Base-by-base conservation (phyloP, 1,140 invertebrate species). In the Papilio aristodemus region DNA sequence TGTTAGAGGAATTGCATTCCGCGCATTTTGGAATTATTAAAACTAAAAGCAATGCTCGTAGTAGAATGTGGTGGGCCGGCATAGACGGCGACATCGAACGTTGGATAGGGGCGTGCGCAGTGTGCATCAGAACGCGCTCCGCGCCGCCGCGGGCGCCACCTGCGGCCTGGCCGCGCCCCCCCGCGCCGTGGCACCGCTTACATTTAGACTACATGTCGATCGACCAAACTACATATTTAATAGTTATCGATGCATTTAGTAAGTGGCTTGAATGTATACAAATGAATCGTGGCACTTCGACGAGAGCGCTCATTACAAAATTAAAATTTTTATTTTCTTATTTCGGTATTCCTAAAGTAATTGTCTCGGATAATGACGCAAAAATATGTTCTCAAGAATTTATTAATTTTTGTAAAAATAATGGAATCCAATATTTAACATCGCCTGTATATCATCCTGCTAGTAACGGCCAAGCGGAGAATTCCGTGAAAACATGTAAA, bases 171-270 rank as follows among this genome's bases (percentile, higher is more conserved):
- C 70, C 75, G 11, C 58, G 59, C n/a, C 25, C 60, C 71, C 8
- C 9, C 54, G 1, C 64, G 36, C 1, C 72, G 0, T 79, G 78
- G 72, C 57, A 76, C 17, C 73, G 79, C 13, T 38, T 79, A 2
- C 79, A 81, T 17, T 69, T 81, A 17, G 79, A 81, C 54, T 77
- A 81, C n/a, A 69, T 76, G 68, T 11, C 50, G 5, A 38, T 76
- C 32, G 64, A 32, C 1, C 68, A 71, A 41, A 38, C 22, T 2
- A 43, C 67, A 13, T 78, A 75, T 67, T 60, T 78, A 19, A n/a
- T 74, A 0, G 68, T 78, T 14, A 22, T 76, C 13, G 74, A 74
- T 58, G 54, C 71, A 6, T 69, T 36, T 41, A 68, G 41, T 54
- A 76, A 76, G 39, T 76, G 74, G 74, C 14, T 73, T 7, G 74